Evolutionary conservation across 2,113 vertebrate genomes (phyloP).

Genomic region (Cyprinodon variegatus): DNA sequence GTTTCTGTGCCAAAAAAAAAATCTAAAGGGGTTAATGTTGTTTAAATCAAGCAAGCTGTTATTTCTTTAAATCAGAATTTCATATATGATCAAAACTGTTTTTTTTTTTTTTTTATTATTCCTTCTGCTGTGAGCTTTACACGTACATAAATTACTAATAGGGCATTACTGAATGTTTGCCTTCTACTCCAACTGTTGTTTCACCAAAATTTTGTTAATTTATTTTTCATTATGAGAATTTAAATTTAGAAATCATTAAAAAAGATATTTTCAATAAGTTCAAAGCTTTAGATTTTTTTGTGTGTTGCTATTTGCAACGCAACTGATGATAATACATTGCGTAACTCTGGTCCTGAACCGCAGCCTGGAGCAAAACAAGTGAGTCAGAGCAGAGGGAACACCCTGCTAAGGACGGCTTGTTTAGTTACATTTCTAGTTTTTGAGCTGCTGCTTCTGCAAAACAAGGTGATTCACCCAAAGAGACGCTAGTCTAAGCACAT

Average conservation of each 20-base stretch:
- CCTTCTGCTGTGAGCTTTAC: conserved; percentile 39
- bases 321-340: too few relatives aligned
- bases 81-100: background rate
- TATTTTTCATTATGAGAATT: conserved; percentile 37
- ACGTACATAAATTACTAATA: conserved; percentile 15
- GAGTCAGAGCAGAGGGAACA: too few relatives aligned
- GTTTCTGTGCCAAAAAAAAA: conserved; percentile 3
- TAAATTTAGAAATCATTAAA: conserved; percentile 27
- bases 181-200: background rate
- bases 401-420: too few relatives aligned
- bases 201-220: conserved; percentile 6
- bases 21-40: background rate
- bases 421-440: too few relatives aligned
- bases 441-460: too few relatives aligned
- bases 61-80: background rate
- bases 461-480: too few relatives aligned
- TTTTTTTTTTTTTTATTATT: background rate
- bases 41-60: conserved; percentile 11
- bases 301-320: too few relatives aligned
- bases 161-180: conserved; percentile 20
- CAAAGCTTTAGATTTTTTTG: background rate
- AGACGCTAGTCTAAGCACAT: background rate
- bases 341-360: too few relatives aligned
- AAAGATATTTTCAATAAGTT: background rate
- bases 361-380: too few relatives aligned